A percentile compares a stretch with the other conserved stretches of the same genome.
Evolutionary conservation across 2,888 invertebrate species (phyloP).

Genomic region (Argyra leucocephala): DNA sequence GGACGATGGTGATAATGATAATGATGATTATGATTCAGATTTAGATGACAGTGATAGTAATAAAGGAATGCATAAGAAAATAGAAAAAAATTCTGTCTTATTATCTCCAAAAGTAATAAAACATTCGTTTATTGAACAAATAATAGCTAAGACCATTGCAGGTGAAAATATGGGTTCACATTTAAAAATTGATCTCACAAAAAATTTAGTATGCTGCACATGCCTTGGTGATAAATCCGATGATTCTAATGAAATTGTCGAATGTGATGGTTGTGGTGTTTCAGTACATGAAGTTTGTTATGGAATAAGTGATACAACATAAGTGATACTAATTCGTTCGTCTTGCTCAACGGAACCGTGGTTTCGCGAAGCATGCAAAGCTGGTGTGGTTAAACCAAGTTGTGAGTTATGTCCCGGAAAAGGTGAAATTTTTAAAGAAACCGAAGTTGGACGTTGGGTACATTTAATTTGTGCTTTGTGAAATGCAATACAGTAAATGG

Average conservation of each 20-base stretch:
- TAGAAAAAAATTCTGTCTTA: slow-evolving; percentile 31
- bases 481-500: slow-evolving; percentile 96
- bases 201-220: slow-evolving; percentile 79
- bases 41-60: slow-evolving; percentile 10
- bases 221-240: slow-evolving; percentile 89
- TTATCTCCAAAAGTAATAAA: slow-evolving; percentile 24
- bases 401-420: slow-evolving; percentile 94
- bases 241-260: slow-evolving; percentile 90
- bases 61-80: slow-evolving; percentile 9
- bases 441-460: slow-evolving; percentile 96
- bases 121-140: slow-evolving; percentile 23
- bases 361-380: slow-evolving; percentile 98
- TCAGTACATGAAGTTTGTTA: slow-evolving; percentile 97
- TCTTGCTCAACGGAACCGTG: slow-evolving; percentile 95
- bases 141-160: slow-evolving; percentile 15
- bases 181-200: slow-evolving; percentile 43
- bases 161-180: slow-evolving; percentile 13
- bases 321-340: slow-evolving; percentile 85
- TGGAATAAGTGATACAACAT: slow-evolving; percentile 84
- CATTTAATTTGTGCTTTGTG: slow-evolving; percentile 97
- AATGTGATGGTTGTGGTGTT: slow-evolving; percentile 93
- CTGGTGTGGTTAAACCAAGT: slow-evolving; percentile 74
- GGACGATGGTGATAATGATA: slow-evolving; percentile 32
- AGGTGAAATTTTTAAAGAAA: slow-evolving; percentile 89
- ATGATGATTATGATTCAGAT: slow-evolving; percentile 36